Evolutionary conservation across 2,888 invertebrate genomes (phyloP).

Genomic region (Thymelicus acteon): DNA sequence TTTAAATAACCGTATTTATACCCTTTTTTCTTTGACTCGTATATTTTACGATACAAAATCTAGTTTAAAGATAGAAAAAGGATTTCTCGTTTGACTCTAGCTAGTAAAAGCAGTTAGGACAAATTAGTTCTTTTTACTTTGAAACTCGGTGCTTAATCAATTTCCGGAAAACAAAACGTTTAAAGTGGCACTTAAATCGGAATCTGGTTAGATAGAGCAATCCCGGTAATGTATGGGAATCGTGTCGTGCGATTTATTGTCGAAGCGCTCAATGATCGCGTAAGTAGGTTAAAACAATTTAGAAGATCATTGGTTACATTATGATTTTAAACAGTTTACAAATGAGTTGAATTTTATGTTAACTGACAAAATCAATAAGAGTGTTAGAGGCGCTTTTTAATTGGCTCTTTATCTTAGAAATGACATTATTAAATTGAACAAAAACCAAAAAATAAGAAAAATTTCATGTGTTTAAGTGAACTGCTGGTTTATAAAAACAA

Average conservation of each 20-base stretch:
- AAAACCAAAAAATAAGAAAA: no score
- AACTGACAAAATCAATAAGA: no score
- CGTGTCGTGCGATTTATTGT: constrained; percentile 67
- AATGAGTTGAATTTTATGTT: no score
- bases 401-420: no score
- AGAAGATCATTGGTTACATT: constrained; percentile 19
- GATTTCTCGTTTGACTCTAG: constrained; percentile 1
- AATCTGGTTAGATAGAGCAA: constrained; percentile 75
- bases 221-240: constrained; percentile 69
- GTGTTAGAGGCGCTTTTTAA: no score
- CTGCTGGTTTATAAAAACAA: no score
- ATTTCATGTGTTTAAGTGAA: no score
- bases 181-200: constrained; percentile 70
- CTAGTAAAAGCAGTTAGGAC: constrained; percentile 17
- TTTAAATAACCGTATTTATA: constrained; percentile 30
- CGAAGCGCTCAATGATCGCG: constrained; percentile 45
- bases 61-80: neutral
- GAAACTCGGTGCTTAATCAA: constrained; percentile 63
- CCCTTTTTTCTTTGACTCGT: neutral
- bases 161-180: constrained; percentile 67
- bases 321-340: no score
- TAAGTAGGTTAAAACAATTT: constrained; percentile 38
- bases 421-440: no score
- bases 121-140: constrained; percentile 26
- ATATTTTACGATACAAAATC: constrained; percentile 1